Conservation (phyloP, 2,797 vertebrate species). For the Neoniphon sammara region DNA sequence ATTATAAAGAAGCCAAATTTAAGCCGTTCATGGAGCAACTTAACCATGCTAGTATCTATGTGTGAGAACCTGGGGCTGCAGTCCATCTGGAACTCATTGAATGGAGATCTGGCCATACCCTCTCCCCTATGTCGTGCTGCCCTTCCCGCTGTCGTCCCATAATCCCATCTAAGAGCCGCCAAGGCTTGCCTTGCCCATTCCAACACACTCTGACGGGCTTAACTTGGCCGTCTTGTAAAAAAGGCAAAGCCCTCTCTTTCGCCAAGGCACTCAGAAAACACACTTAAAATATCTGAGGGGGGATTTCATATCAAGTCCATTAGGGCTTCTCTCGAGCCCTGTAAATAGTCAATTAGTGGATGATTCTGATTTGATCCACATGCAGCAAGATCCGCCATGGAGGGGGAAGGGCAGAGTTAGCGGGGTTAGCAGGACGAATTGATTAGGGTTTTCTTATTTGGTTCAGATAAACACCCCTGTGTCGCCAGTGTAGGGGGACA, state of each 20-base stretch:
- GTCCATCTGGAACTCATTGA: slow-evolving; percentile 94
- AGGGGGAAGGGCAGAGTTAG: slow-evolving; percentile 35
- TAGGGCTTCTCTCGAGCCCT: slow-evolving; percentile 92
- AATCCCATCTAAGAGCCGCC: slow-evolving; percentile 85
- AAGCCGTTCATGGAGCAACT: slow-evolving; percentile 71
- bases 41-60: slow-evolving; percentile 72
- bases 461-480: slow-evolving; percentile 40
- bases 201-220: slow-evolving; percentile 84
- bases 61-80: slow-evolving; percentile 72
- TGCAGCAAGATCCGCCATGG: slow-evolving; percentile 88
- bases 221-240: slow-evolving; percentile 95
- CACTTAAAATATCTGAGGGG: slow-evolving; percentile 92
- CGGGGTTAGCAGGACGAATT: slow-evolving; percentile 40
- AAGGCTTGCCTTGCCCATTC: slow-evolving; percentile 81
- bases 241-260: slow-evolving; percentile 83
- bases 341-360: slow-evolving; percentile 99
- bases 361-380: slow-evolving; percentile 99
- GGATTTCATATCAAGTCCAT: slow-evolving; percentile 99
- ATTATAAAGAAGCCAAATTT: slow-evolving; percentile 80
- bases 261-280: slow-evolving; percentile 88
- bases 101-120: slow-evolving; percentile 81
- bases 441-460: slow-evolving; percentile 32
- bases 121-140: slow-evolving; percentile 82
- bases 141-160: slow-evolving; percentile 87
- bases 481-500: slow-evolving; percentile 36